These are phyloP conservation scores for Rhineura floridana DNA, from an alignment of 2,113 vertebrate genomes.

Conservation along the genomic window DNA sequence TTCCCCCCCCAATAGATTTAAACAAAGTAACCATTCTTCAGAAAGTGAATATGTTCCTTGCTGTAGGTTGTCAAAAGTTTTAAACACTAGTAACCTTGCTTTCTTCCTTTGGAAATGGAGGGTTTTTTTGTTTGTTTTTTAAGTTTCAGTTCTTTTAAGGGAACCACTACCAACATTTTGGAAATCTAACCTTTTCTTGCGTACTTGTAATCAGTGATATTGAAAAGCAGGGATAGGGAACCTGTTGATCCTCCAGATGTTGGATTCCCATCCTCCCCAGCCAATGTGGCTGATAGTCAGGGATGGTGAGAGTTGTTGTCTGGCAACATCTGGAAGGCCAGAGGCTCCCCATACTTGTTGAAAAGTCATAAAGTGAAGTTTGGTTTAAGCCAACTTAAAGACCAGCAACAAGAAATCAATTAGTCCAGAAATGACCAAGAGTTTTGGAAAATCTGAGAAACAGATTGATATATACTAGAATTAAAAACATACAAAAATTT, in stretches of 20 bases:
- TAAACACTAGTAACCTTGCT: not conserved
- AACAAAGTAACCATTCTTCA: not conserved
- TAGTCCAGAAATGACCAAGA: not conserved
- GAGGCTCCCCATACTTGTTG: too few species aligned
- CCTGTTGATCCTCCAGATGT: not conserved
- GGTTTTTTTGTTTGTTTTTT: not conserved
- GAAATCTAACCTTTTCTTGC: not conserved
- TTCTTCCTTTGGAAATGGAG: not conserved
- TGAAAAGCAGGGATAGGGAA: not conserved
- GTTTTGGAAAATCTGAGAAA: not conserved
- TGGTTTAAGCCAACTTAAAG: not conserved
- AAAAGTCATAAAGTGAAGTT: not conserved
- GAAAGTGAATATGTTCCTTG: not conserved
- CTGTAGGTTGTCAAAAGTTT: constrained; percentile 19
- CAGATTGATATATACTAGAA: too few species aligned
- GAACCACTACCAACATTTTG: not conserved
- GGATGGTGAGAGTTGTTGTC: not conserved
- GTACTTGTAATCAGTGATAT: not conserved
- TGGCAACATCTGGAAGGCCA: too few species aligned
- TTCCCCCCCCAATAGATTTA: not conserved
- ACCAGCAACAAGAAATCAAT: not conserved
- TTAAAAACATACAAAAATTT: too few species aligned
- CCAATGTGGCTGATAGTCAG: not conserved
- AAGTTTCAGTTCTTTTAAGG: not conserved
- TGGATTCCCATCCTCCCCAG: not conserved